phyloP scores from a whole-genome alignment of 2,113 vertebrate species.

The Scomber colias region DNA sequence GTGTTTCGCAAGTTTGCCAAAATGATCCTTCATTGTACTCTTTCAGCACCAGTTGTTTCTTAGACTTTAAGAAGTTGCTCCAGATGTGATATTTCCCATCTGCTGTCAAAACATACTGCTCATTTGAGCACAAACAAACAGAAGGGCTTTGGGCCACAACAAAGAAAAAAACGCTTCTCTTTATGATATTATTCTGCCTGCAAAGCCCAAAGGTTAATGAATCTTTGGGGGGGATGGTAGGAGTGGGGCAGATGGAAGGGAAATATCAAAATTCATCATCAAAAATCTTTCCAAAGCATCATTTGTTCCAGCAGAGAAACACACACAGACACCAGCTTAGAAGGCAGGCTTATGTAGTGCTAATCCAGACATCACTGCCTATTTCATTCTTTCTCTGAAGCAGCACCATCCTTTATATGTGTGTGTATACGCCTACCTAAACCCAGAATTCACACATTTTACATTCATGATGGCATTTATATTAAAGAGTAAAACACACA shows the following conservation, averaged over 20 bases:
- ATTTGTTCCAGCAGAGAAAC: slow-evolving; percentile 49
- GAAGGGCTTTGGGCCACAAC: slow-evolving; percentile 4
- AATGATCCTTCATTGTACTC: neutral
- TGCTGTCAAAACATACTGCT: slow-evolving; percentile 43
- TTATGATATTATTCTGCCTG: slow-evolving; percentile 36
- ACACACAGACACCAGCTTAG: slow-evolving; percentile 43
- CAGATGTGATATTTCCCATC: slow-evolving; percentile 52
- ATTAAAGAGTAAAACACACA: neutral
- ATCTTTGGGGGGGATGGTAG: slow-evolving; percentile 21
- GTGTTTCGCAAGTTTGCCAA: slow-evolving; percentile 17
- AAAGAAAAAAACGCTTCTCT: slow-evolving; percentile 23
- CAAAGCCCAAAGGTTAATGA: slow-evolving; percentile 57
- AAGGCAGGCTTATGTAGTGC: slow-evolving; percentile 28
- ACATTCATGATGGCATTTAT: slow-evolving; percentile 3
- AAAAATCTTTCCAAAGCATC: slow-evolving; percentile 56
- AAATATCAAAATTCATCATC: slow-evolving; percentile 48
- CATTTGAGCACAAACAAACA: slow-evolving; percentile 54
- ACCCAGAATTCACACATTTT: neutral
- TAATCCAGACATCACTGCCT: slow-evolving; percentile 41
- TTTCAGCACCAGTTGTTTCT: neutral
- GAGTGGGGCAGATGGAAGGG: slow-evolving; percentile 48
- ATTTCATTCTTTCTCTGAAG: slow-evolving; percentile 11
- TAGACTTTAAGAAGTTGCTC: slow-evolving; percentile 7
- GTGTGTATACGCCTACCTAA: neutral
- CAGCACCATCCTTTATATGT: neutral